Evolutionary conservation across 2,113 vertebrate genomes (phyloP).

Genomic region (Antechinus stuartii): DNA sequence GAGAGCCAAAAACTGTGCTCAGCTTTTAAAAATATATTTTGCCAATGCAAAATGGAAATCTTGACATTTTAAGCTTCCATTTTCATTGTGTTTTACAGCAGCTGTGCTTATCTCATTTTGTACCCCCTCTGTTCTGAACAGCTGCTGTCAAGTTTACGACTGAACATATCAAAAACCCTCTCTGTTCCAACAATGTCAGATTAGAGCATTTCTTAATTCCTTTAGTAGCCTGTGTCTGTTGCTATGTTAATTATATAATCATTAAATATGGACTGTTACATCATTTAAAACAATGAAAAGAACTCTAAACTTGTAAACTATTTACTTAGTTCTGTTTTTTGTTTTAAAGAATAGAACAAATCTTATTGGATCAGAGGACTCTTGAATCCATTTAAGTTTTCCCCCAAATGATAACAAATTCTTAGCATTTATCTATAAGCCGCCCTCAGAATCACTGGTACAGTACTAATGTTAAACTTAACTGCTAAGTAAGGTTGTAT

Average conservation of each 20-base stretch:
- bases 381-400: constrained; percentile 28
- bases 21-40: constrained; percentile 3
- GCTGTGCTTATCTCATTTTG: neutral
- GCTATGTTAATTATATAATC: constrained; percentile 12
- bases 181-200: neutral
- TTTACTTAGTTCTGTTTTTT: constrained; percentile 25
- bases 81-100: neutral
- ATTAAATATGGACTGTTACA: neutral
- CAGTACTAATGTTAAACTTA: neutral
- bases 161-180: neutral
- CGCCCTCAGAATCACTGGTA: constrained; percentile 8
- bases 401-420: neutral
- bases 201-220: neutral
- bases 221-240: constrained; percentile 9
- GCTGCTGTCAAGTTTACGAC: neutral
- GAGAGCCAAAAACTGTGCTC: constrained; percentile 23
- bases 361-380: neutral
- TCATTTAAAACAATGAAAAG: constrained; percentile 32
- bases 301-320: constrained; percentile 20
- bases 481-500: neutral
- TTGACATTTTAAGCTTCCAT: constrained; percentile 13
- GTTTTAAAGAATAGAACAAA: neutral
- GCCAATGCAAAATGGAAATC: neutral
- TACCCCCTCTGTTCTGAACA: neutral
- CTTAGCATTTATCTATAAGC: constrained; percentile 3